Evolutionary conservation across 2,888 invertebrate genomes (phyloP).

Genomic region (Hyposoter dolosus): DNA sequence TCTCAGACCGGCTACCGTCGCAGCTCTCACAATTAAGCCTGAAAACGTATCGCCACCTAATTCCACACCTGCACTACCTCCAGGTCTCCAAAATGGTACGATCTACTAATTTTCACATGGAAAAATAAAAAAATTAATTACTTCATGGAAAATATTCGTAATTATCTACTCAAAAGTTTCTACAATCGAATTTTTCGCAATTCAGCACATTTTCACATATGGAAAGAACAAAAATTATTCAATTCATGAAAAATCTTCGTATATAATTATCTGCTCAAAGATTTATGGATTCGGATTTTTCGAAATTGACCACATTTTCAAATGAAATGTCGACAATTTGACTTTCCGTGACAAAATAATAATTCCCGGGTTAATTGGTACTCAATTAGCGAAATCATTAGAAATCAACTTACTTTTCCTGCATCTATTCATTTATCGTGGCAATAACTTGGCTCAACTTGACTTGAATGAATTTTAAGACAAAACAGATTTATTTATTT

Average conservation of each 20-base stretch:
- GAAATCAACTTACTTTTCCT: neutral
- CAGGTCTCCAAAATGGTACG: conserved; percentile 82
- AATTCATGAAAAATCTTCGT: too few species aligned
- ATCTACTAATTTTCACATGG: neutral
- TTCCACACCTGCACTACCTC: conserved; percentile 77
- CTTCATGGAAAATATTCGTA: neutral
- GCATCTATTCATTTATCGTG: neutral
- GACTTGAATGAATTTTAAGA: too few species aligned
- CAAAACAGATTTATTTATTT: too few species aligned
- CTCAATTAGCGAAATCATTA: neutral
- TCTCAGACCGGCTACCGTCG: conserved; percentile 89
- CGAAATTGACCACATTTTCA: neutral
- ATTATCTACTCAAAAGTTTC: neutral
- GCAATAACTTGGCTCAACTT: too few species aligned
- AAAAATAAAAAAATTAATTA: neutral
- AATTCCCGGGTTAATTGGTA: neutral
- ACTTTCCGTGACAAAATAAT: neutral
- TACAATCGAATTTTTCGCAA: too few species aligned
- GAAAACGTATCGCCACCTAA: conserved; percentile 80
- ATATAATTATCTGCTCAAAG: too few species aligned
- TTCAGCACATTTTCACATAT: neutral
- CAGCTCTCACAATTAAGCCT: conserved; percentile 84
- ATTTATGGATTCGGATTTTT: too few species aligned
- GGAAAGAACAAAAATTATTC: neutral
- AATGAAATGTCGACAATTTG: neutral